phyloP scores from a whole-genome alignment of 2,797 vertebrate genomes.

The Phoxinus dragarum region DNA sequence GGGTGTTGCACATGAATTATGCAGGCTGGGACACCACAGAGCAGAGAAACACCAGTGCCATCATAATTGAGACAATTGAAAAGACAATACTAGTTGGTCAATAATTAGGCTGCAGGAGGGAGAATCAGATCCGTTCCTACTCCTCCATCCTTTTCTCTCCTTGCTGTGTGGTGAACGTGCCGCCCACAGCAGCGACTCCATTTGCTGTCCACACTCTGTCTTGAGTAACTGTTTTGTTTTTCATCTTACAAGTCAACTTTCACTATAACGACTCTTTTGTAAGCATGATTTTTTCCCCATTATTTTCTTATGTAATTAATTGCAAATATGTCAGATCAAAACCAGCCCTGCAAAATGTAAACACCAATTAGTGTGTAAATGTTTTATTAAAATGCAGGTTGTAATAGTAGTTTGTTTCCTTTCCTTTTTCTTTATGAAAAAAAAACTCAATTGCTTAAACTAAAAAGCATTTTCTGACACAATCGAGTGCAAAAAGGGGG shows the following conservation, averaged over 20 bases:
- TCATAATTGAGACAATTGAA: slow-evolving; percentile 87
- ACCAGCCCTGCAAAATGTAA: background rate
- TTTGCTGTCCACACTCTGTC: slow-evolving; percentile 17
- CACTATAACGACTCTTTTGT: background rate
- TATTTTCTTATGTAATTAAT: background rate
- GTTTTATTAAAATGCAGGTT: background rate
- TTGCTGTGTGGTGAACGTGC: slow-evolving; percentile 20
- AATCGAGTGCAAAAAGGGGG: background rate
- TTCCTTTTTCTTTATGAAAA: background rate
- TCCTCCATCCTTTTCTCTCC: slow-evolving; percentile 60
- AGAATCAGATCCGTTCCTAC: slow-evolving; percentile 76
- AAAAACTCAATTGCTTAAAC: background rate
- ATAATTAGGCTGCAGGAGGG: slow-evolving; percentile 81
- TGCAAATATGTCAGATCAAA: background rate
- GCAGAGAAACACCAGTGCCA: slow-evolving; percentile 81
- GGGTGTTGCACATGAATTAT: slow-evolving; percentile 82
- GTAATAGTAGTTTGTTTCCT: background rate
- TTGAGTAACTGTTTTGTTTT: slow-evolving; percentile 29
- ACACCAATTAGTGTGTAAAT: background rate
- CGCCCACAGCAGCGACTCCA: slow-evolving; percentile 10
- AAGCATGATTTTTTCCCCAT: background rate
- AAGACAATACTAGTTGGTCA: slow-evolving; percentile 85
- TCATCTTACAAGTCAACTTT: slow-evolving; percentile 8
- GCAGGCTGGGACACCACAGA: slow-evolving; percentile 78
- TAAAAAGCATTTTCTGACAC: slow-evolving; percentile 4